Conservation (phyloP, 2,888 invertebrate species). For the Yponomeuta malinellus region DNA sequence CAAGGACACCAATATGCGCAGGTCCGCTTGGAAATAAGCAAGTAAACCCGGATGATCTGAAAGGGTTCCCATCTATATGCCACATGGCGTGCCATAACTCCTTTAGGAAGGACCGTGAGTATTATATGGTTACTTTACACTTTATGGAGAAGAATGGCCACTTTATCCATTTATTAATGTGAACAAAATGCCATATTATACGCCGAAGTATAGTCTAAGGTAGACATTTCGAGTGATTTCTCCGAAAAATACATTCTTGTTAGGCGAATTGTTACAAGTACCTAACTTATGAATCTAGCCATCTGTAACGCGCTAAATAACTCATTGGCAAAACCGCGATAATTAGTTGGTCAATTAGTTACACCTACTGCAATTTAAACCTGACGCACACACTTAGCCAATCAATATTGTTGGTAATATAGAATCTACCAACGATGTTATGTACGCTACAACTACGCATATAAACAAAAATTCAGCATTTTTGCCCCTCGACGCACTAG, state of each 20-base stretch:
- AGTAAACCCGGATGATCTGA: constrained; percentile 53
- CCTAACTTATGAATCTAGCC: neutral
- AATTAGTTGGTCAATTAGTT: neutral
- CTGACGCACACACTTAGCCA: neutral
- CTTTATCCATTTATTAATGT: too few species aligned
- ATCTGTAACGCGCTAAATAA: neutral
- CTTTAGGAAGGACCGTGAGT: constrained; percentile 58
- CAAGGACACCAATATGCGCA: constrained; percentile 53
- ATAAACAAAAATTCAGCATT: too few species aligned
- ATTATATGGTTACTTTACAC: constrained; percentile 10
- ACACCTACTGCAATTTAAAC: neutral
- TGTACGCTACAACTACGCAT: too few species aligned
- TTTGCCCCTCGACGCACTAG: too few species aligned
- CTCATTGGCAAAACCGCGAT: neutral
- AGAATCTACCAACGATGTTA: too few species aligned
- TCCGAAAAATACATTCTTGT: neutral
- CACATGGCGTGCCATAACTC: constrained; percentile 69
- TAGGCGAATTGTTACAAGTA: neutral
- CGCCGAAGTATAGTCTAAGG: too few species aligned
- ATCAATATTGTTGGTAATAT: neutral
- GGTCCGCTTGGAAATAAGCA: constrained; percentile 41
- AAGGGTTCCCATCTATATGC: constrained; percentile 63
- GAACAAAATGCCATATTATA: too few species aligned
- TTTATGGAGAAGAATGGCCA: too few species aligned
- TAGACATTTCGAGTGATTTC: too few species aligned